These are phyloP conservation scores for Gavia stellata DNA, from an alignment of 2,113 vertebrate species.

Conservation along the genomic window DNA sequence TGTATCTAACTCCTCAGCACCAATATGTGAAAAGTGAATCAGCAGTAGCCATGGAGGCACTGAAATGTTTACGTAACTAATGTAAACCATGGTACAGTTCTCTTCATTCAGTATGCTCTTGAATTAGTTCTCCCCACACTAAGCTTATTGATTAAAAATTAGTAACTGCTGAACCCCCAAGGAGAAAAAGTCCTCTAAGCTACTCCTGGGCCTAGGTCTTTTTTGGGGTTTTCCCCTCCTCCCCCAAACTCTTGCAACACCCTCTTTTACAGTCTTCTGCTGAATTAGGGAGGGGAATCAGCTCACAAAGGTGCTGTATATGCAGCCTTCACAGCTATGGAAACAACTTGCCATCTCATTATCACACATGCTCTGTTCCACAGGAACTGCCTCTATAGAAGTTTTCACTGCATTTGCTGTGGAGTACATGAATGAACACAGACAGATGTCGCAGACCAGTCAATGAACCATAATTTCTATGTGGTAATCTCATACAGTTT, in stretches of 20 bases:
- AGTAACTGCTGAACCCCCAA: neutral
- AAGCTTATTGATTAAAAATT: neutral
- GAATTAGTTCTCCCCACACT: neutral
- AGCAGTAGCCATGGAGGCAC: neutral
- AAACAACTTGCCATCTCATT: neutral
- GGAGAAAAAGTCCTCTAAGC: neutral
- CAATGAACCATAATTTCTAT: neutral
- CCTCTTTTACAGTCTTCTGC: neutral
- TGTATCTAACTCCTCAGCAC: neutral
- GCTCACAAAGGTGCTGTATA: neutral
- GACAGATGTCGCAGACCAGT: neutral
- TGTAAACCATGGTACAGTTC: fast-evolving
- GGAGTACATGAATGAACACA: neutral
- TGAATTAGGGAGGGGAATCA: neutral
- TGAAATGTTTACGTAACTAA: neutral
- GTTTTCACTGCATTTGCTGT: neutral
- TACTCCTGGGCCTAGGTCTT: neutral
- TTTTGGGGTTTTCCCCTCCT: neutral
- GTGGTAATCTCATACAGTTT: fast-evolving
- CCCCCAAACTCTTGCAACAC: neutral
- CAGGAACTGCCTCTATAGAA: neutral
- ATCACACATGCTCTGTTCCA: neutral
- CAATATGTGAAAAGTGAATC: neutral
- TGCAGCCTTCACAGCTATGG: neutral
- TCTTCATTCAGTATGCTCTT: neutral